These are phyloP conservation scores for Atlantisia rogersi DNA, from an alignment of 2,113 vertebrate genomes.

Conservation along the genomic window DNA sequence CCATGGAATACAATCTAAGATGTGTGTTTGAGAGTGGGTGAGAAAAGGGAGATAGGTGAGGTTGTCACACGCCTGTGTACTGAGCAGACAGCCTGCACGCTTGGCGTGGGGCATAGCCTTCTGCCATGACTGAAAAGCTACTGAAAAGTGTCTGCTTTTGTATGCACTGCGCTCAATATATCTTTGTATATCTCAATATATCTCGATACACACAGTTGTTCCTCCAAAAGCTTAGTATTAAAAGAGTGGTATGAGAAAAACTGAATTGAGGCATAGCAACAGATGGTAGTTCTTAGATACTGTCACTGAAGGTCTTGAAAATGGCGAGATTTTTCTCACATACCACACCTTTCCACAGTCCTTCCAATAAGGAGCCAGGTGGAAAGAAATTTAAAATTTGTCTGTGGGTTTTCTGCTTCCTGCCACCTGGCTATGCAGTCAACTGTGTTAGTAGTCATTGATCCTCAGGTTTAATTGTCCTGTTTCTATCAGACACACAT, in stretches of 20 bases:
- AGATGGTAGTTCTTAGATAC: background rate
- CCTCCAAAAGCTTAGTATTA: background rate
- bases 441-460: background rate
- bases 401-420: background rate
- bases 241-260: background rate
- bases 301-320: background rate
- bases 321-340: background rate
- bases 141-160: background rate
- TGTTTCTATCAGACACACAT: constrained; percentile 18
- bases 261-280: background rate
- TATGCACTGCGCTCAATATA: background rate
- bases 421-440: background rate
- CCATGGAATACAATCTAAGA: rapidly evolving
- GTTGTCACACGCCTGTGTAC: background rate
- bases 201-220: background rate
- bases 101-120: background rate
- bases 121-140: background rate
- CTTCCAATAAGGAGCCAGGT: rapidly evolving
- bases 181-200: background rate
- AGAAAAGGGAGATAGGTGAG: background rate
- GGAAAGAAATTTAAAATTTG: background rate
- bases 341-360: rapidly evolving
- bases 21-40: background rate
- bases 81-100: rapidly evolving
- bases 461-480: background rate